phyloP scores from a whole-genome alignment of 2,113 vertebrate species.

The Chaetodon auriga region DNA sequence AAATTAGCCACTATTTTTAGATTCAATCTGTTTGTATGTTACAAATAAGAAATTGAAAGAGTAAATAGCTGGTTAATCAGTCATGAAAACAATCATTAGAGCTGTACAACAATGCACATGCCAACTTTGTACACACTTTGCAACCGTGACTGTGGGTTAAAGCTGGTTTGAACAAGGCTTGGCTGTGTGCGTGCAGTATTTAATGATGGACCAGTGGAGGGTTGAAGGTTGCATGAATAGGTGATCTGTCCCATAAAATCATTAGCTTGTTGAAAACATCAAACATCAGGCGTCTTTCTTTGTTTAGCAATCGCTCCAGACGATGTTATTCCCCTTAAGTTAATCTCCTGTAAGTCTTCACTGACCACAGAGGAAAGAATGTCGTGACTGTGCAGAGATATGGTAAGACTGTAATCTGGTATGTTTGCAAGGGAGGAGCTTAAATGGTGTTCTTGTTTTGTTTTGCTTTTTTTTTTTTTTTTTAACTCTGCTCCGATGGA shows the following conservation, averaged over 20 bases:
- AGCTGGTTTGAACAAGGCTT: background rate
- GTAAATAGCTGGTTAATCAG: background rate
- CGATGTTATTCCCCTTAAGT: background rate
- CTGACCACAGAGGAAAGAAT: background rate
- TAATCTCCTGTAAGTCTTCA: background rate
- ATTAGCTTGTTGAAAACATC: slow-evolving; percentile 28
- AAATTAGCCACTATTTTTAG: background rate
- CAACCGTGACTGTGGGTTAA: background rate
- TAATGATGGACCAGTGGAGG: background rate
- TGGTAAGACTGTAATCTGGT: slow-evolving; percentile 14
- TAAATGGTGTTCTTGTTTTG: background rate
- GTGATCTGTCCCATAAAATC: slow-evolving; percentile 43
- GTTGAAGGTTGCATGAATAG: slow-evolving; percentile 31
- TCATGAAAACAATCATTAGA: background rate
- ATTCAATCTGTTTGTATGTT: background rate
- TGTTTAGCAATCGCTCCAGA: background rate
- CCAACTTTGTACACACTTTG: background rate
- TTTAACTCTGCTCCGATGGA: background rate
- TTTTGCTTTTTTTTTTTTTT: background rate
- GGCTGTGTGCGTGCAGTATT: background rate
- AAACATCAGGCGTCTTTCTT: background rate
- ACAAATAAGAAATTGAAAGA: background rate
- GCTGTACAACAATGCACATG: background rate
- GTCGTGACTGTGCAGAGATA: background rate
- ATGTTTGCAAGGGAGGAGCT: background rate